These are phyloP conservation scores for Andrena bicolor DNA, from an alignment of 2,888 invertebrate species.

Conservation along the genomic window DNA sequence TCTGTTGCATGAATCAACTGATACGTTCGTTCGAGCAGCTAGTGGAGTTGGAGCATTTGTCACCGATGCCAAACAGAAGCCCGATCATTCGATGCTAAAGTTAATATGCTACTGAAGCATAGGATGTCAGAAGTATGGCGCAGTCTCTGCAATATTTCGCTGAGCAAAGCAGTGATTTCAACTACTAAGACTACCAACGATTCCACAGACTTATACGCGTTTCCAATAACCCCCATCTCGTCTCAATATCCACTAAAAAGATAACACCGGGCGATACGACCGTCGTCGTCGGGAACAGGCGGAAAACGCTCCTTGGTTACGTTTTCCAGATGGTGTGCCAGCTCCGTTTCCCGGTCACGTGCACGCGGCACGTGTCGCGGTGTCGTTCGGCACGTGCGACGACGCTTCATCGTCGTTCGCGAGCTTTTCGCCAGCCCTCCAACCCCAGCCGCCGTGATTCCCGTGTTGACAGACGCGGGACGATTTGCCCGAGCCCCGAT, in stretches of 20 bases:
- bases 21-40: no score
- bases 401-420: constrained; percentile 43
- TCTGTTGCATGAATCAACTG: no score
- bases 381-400: constrained; percentile 72
- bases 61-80: no score
- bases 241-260: neutral
- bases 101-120: neutral
- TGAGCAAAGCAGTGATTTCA: neutral
- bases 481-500: constrained; percentile 31
- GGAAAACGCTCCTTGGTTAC: constrained; percentile 43
- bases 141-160: neutral
- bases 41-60: no score
- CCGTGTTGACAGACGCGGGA: constrained; percentile 56
- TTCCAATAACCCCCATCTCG: constrained; percentile 24
- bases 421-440: constrained; percentile 29
- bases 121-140: neutral
- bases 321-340: constrained; percentile 68
- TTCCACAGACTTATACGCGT: constrained; percentile 3
- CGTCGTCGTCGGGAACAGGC: neutral
- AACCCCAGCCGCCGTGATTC: constrained; percentile 47
- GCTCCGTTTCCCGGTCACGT: constrained; percentile 72
- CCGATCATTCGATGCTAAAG: neutral
- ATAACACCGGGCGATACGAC: neutral
- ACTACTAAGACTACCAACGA: neutral
- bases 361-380: constrained; percentile 72